A percentile compares a stretch with the other conserved stretches of the same genome.
These are phyloP conservation scores for Nephrotoma flavescens DNA, from an alignment of 2,888 invertebrate species.

Conservation along the genomic window DNA sequence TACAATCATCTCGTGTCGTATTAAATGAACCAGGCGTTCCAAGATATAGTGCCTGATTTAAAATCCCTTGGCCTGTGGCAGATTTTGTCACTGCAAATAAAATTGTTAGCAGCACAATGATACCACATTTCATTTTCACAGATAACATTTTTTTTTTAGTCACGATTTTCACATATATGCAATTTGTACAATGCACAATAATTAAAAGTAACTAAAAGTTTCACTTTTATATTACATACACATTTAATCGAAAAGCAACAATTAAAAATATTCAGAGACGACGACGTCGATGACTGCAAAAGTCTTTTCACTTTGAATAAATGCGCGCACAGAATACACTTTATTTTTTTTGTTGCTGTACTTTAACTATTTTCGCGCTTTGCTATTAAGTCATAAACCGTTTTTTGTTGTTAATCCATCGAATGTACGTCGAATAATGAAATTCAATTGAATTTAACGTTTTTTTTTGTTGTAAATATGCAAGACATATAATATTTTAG, in stretches of 20 bases:
- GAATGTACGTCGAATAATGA: neutral
- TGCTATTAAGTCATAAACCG: neutral
- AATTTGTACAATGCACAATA: neutral
- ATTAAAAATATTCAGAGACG: neutral
- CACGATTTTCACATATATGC: neutral
- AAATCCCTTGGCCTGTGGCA: conserved; percentile 15
- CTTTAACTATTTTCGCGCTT: neutral
- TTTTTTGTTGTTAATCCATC: neutral
- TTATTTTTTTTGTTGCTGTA: neutral
- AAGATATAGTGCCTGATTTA: conserved; percentile 39
- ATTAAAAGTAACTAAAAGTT: neutral
- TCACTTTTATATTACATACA: neutral
- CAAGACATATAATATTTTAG: neutral
- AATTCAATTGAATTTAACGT: neutral
- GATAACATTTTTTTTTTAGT: neutral
- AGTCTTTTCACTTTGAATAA: neutral
- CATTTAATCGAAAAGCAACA: neutral
- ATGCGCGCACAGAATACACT: neutral
- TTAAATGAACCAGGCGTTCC: conserved; percentile 43
- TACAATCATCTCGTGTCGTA: conserved; percentile 49
- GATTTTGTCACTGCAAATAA: conserved; percentile 3
- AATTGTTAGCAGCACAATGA: neutral
- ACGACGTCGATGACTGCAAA: neutral
- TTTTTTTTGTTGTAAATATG: neutral
- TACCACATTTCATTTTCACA: neutral